Conservation (phyloP, 2,113 vertebrate genomes). For the Acanthochromis polyacanthus region DNA sequence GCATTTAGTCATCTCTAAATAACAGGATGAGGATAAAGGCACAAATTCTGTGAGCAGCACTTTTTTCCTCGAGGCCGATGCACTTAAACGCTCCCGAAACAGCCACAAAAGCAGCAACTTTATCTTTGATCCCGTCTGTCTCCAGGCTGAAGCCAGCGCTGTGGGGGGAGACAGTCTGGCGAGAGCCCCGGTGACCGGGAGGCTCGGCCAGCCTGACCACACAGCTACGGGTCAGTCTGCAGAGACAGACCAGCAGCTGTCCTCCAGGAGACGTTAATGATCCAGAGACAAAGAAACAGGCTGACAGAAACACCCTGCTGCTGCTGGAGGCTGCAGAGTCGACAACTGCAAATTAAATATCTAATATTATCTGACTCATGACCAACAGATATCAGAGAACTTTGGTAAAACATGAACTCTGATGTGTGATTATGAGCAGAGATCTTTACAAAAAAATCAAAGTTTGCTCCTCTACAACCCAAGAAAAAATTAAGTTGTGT, state of each 20-base stretch:
- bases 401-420: too few species aligned
- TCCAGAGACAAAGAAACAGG: conserved; percentile 50
- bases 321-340: conserved; percentile 14
- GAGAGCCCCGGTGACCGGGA: conserved; percentile 72
- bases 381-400: too few species aligned
- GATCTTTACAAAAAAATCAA: too few species aligned
- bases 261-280: conserved; percentile 64
- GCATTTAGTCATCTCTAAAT: too few species aligned
- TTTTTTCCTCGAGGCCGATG: too few species aligned
- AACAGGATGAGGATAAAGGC: too few species aligned
- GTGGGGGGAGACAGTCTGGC: conserved; percentile 71
- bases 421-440: too few species aligned
- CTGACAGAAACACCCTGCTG: conserved; percentile 7
- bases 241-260: conserved; percentile 60
- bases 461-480: too few species aligned
- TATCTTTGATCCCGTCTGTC: conserved; percentile 11
- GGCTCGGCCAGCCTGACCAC: conserved; percentile 68
- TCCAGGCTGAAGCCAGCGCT: conserved; percentile 34
- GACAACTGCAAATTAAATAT: background rate
- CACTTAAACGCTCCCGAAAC: too few species aligned
- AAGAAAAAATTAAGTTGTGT: too few species aligned
- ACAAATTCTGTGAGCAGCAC: too few species aligned
- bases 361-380: conserved; percentile 9
- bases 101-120: conserved; percentile 14
- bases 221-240: conserved; percentile 77